phyloP scores from a whole-genome alignment of 2,113 vertebrate genomes.

The Grammomys dolichurus region DNA sequence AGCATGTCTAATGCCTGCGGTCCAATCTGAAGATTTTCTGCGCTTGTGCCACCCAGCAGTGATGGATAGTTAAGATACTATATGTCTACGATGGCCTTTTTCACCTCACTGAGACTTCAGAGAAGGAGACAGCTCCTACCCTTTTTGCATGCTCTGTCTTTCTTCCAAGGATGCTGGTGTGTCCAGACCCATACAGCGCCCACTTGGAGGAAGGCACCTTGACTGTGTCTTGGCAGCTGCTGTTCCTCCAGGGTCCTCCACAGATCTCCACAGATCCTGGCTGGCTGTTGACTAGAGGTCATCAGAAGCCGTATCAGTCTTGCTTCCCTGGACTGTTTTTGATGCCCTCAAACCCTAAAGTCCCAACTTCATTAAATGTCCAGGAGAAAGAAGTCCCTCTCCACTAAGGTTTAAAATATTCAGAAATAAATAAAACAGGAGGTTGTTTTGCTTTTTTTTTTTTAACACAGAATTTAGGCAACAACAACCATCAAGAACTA shows the following conservation, averaged over 20 bases:
- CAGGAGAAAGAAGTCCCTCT: neutral
- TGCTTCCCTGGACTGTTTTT: no score
- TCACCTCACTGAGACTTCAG: neutral
- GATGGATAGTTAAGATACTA: neutral
- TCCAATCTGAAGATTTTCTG: neutral
- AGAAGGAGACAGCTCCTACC: no score
- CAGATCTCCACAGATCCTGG: neutral
- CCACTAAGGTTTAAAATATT: neutral
- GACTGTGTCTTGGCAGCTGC: neutral
- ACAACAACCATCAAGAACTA: neutral
- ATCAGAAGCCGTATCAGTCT: neutral
- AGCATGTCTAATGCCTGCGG: neutral
- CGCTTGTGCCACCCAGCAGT: neutral
- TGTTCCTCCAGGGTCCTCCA: neutral
- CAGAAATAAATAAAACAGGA: neutral
- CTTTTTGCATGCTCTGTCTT: neutral
- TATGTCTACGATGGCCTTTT: neutral
- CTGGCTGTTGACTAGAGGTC: neutral
- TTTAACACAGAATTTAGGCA: conserved; percentile 17
- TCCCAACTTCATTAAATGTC: neutral
- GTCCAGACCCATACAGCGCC: neutral
- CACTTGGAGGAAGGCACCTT: neutral
- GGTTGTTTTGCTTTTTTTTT: neutral
- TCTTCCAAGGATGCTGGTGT: neutral
- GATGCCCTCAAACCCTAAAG: neutral